A percentile compares a stretch with the other conserved stretches of the same genome.
Evolutionary conservation across 1,140 invertebrate species (phyloP).

Genomic region (Diorhabda carinulata): DNA sequence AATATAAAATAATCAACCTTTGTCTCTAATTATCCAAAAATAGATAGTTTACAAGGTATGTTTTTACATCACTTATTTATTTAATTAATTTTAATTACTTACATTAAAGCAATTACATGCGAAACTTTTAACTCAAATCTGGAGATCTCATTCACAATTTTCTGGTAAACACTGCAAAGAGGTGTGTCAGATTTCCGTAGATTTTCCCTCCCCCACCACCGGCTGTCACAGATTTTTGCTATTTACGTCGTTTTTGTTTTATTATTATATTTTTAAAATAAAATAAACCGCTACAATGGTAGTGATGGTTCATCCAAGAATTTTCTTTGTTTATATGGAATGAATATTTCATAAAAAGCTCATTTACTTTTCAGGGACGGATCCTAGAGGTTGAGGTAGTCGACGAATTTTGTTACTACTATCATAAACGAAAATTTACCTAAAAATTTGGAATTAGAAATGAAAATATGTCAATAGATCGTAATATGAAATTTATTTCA

Average conservation of each 20-base stretch:
- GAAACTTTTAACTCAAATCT: background rate
- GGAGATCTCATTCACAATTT: slow-evolving; percentile 5
- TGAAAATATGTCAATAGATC: no score
- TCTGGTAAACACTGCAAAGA: slow-evolving; percentile 13
- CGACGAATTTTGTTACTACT: no score
- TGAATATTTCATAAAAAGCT: background rate
- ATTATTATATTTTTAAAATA: background rate
- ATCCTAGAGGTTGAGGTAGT: background rate
- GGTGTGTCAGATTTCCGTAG: slow-evolving; percentile 8
- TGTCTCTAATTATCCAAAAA: no score
- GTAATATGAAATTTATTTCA: no score
- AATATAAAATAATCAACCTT: no score
- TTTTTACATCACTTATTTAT: background rate
- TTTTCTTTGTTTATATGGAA: background rate
- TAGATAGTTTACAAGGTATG: no score
- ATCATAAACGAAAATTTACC: no score
- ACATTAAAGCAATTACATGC: background rate
- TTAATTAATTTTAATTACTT: slow-evolving; percentile 1
- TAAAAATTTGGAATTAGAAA: no score
- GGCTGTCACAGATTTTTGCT: background rate
- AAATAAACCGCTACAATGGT: background rate
- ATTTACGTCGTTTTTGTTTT: background rate
- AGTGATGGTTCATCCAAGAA: background rate
- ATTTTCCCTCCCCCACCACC: slow-evolving; percentile 7
- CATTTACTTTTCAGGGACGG: background rate